Percentiles rank a stretch among this genome's conserved stretches.
Conservation (phyloP, 2,113 vertebrate genomes). For the Pandion haliaetus region DNA sequence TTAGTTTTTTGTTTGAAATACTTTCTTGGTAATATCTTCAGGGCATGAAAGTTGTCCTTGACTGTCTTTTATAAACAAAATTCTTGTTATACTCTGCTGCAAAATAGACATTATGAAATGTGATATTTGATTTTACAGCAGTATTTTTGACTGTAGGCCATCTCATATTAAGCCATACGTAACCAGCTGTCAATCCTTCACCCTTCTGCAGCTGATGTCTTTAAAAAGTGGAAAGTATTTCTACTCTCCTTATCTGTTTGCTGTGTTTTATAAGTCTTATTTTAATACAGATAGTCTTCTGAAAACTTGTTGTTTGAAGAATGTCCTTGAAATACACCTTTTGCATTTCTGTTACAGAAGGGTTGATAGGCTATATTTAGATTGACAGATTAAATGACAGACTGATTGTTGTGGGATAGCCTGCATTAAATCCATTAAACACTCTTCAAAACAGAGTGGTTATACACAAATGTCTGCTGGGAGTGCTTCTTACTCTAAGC, state of each 20-base stretch:
- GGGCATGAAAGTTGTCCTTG: not conserved
- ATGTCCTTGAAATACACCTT: not conserved
- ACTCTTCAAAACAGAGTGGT: not conserved
- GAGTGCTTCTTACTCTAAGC: not conserved
- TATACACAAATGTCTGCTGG: not conserved
- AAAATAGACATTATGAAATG: not conserved
- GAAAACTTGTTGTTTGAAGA: not conserved
- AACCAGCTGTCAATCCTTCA: not conserved
- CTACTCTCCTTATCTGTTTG: not conserved
- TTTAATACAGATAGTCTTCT: not conserved
- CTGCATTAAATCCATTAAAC: not conserved
- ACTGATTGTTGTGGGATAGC: accelerated
- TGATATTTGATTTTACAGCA: not conserved
- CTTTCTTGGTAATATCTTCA: not conserved
- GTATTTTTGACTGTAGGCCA: not conserved
- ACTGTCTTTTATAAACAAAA: not conserved
- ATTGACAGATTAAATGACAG: not conserved
- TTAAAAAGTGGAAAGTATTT: not conserved
- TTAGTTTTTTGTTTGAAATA: not conserved
- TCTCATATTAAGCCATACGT: not conserved
- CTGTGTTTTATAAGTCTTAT: not conserved
- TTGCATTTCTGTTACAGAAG: not conserved
- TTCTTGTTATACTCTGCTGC: not conserved
- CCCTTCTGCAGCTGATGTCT: not conserved
- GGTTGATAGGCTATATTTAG: not conserved